Evolutionary conservation across 2,113 vertebrate species (phyloP).

Genomic region (Bolborhynchus lineola): DNA sequence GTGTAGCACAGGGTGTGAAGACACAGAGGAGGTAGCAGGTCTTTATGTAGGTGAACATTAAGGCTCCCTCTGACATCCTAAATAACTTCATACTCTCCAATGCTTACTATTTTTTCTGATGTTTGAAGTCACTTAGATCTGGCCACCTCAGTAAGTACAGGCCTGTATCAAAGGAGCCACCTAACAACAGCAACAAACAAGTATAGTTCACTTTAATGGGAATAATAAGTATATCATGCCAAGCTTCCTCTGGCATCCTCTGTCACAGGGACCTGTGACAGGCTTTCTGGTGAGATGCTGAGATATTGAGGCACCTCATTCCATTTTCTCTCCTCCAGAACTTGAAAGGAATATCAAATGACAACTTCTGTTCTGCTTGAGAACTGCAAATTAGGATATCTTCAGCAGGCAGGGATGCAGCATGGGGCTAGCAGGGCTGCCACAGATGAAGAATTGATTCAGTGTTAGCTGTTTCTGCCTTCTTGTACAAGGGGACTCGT

Average conservation of each 20-base stretch:
- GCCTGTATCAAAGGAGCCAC: background rate
- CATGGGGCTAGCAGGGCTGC: background rate
- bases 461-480: background rate
- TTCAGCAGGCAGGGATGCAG: background rate
- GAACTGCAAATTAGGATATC: background rate
- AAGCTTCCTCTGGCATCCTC: background rate
- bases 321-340: background rate
- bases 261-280: background rate
- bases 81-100: background rate
- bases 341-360: background rate
- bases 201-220: background rate
- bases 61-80: background rate
- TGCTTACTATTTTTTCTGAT: background rate
- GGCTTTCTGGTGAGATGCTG: background rate
- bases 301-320: background rate
- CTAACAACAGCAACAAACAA: background rate
- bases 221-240: background rate
- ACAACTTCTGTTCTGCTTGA: background rate
- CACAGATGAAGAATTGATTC: rapidly evolving
- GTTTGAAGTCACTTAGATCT: background rate
- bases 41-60: background rate
- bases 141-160: background rate
- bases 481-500: background rate
- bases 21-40: background rate
- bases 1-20: background rate